Evolutionary conservation across 2,113 vertebrate species (phyloP).

Genomic region (Tor tambroides): DNA sequence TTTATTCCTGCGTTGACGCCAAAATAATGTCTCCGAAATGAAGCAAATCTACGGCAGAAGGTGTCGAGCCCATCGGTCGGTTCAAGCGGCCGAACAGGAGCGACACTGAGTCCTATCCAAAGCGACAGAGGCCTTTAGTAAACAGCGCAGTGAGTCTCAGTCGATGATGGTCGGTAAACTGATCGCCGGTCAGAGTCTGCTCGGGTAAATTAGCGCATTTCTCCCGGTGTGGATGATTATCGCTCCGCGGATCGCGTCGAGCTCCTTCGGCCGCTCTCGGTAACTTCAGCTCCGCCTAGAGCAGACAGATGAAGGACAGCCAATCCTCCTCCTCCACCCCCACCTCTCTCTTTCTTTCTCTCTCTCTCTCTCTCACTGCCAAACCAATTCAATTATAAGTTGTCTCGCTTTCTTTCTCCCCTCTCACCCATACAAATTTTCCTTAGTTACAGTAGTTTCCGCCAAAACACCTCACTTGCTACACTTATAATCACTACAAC

Average conservation of each 20-base stretch:
- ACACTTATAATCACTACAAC: not conserved
- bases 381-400: not conserved
- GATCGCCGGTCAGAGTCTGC: not conserved
- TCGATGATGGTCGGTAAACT: not conserved
- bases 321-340: not conserved
- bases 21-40: not conserved
- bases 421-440: not conserved
- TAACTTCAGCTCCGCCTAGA: slow-evolving; percentile 45
- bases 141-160: not conserved
- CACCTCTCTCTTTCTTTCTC: slow-evolving; percentile 1
- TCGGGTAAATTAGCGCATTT: slow-evolving; percentile 30
- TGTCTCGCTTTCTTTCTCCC: not conserved
- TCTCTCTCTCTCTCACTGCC: not conserved
- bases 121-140: slow-evolving; percentile 36
- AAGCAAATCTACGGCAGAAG: not conserved
- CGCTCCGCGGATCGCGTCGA: slow-evolving; percentile 4
- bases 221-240: slow-evolving; percentile 20
- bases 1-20: not conserved
- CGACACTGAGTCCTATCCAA: slow-evolving; percentile 44
- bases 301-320: slow-evolving; percentile 49
- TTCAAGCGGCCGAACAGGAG: slow-evolving; percentile 21
- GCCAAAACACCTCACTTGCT: not conserved
- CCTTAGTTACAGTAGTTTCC: not conserved
- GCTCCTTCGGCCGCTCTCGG: slow-evolving; percentile 20
- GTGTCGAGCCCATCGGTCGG: not conserved